Base-by-base conservation (phyloP, 2,888 invertebrate genomes). In the Thysanoteuthis rhombus region DNA sequence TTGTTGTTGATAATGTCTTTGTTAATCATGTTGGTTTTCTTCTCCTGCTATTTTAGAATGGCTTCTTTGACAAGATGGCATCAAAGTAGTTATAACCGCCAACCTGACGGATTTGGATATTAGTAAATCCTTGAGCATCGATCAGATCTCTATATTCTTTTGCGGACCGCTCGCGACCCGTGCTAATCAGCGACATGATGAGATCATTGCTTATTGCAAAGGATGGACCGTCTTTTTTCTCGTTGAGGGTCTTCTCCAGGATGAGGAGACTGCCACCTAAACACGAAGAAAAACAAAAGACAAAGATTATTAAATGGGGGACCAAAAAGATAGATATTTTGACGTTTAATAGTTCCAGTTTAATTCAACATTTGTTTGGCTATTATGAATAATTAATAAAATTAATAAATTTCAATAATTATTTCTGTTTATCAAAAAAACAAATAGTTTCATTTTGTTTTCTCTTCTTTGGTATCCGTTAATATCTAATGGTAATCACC, bases 231-330 rank as follows among this genome's bases (percentile, higher is more conserved):
- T 94, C 94, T 93, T 95, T 95, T n/a, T 94, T 94, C 19, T 95
- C 96, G 93, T 95, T 95, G n/a, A 96, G 94, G 32, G 95, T 94
- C 93, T 96, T 96, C 94, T 96, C 96, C 94, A 96, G 93, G 16
- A 96, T 94, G 38, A 96, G 92, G 75, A 96, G 90, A 92, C 95
- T 95, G 22, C 96, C 96, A 93, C 96, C 96, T 96, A 47, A 40
- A 75, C 32, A 52, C 91, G 90, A 42, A 47, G 10, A 45, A 42
- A n/a, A n/a, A 28, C 25, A 32, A 92, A 32, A 42, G n/a, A n/a
- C n/a, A n/a, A n/a, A n/a, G n/a, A n/a, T n/a, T n/a, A n/a, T n/a
- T n/a, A n/a, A n/a, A n/a, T n/a, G n/a, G n/a, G n/a, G n/a, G n/a
- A n/a, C n/a, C n/a, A n/a, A n/a, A n/a, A n/a, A n/a, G n/a, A n/a